These are phyloP conservation scores for Microchirus variegatus DNA, from an alignment of 2,797 vertebrate genomes.

Conservation along the genomic window DNA sequence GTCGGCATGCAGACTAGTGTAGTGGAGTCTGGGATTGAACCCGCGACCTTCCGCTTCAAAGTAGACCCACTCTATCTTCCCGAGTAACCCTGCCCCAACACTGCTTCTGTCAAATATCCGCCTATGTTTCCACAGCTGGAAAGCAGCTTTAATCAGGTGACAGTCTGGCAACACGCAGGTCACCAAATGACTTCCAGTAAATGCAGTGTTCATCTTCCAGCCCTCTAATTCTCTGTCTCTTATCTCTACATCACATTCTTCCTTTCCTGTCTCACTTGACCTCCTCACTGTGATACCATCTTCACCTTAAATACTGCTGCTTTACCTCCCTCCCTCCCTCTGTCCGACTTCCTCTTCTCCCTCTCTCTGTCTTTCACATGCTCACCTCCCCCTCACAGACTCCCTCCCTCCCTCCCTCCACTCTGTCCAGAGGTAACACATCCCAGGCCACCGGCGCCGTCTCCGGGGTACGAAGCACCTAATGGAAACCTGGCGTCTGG, in stretches of 20 bases:
- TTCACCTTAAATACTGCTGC: conserved; percentile 18
- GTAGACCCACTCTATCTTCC: too few relatives aligned
- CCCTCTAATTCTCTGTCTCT: too few relatives aligned
- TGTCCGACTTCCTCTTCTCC: background rate
- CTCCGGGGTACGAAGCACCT: conserved; percentile 74
- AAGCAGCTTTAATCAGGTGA: too few relatives aligned
- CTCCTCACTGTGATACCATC: conserved; percentile 36
- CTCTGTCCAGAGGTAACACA: conserved; percentile 70
- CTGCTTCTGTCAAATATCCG: too few relatives aligned
- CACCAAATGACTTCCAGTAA: too few relatives aligned
- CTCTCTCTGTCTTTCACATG: background rate
- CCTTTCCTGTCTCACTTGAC: conserved; percentile 32
- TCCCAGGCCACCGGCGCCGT: conserved; percentile 74
- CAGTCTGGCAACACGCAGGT: too few relatives aligned
- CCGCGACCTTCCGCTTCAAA: too few relatives aligned
- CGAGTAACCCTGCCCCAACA: too few relatives aligned
- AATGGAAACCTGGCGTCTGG: conserved; percentile 78
- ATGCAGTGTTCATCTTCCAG: too few relatives aligned
- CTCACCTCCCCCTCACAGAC: background rate
- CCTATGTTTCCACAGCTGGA: too few relatives aligned
- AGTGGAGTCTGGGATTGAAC: too few relatives aligned
- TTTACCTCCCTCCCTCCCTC: background rate
- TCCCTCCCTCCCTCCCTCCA: background rate
- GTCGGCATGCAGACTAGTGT: too few relatives aligned
- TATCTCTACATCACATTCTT: background rate